Base-by-base conservation (phyloP, 2,888 invertebrate genomes). In the Epiblema foenella region DNA sequence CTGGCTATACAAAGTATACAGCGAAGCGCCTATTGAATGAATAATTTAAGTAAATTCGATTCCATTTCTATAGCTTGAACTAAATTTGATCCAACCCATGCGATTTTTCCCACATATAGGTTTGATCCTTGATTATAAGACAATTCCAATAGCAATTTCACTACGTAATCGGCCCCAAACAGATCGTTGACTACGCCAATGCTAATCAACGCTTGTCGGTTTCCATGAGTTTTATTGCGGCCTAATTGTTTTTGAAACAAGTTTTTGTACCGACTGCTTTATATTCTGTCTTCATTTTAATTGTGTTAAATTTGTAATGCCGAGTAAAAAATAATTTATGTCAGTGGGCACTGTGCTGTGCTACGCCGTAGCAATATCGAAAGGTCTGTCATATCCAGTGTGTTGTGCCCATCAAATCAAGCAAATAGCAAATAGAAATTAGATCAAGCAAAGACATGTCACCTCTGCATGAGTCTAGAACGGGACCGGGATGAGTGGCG, bases 171-270 rank as follows among this genome's bases (percentile, higher is more conserved):
- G 39, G 46, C n/a, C 17, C 24, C 29, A 12, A 72, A 67, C 75
- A 74, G 75, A 77, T 74, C 75, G 75, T 76, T 77, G 74, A 75
- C 76, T 78, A 78, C 79, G 75, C 42, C 58, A 51, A 76, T 83
- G 83, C 84, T 89, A 90, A 91, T 91, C 90, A 91, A 91, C 83
- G 81, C 82, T 83, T 79, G 81, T 77, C 83, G 80, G 81, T 81
- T 79, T 80, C 81, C 75, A 75, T 76, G 79, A 77, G 80, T 87
- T 87, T 88, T 85, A 86, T 88, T 88, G 83, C 81, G 82, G 83
- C 81, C 78, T 86, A 89, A 91, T 92, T 92, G 90, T 90, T 92
- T 90, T 89, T 85, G 84, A 88, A 89, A 86, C 82, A 85, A 84
- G 77, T 79, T 79, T 79, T 77, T 77, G 77, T 78, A 81, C 79